Evolutionary conservation across 1,140 invertebrate genomes (phyloP).

Genomic region (Maniola jurtina): DNA sequence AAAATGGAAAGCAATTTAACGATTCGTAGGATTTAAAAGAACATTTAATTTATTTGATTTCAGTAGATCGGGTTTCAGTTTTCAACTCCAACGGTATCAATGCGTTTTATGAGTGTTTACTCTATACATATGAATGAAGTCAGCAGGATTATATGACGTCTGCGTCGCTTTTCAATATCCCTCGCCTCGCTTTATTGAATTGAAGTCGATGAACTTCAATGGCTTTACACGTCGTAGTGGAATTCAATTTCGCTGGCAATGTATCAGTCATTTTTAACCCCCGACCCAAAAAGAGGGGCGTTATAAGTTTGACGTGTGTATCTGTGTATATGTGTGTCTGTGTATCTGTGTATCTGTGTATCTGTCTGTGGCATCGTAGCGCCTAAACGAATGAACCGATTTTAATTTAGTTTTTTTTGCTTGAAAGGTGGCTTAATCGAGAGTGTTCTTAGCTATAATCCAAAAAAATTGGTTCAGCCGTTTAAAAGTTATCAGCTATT

Average conservation of each 20-base stretch:
- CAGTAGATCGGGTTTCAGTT: slow-evolving; percentile 2
- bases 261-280: neutral
- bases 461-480: too few species aligned
- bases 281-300: too few species aligned
- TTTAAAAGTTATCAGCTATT: too few species aligned
- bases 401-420: too few species aligned
- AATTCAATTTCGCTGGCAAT: slow-evolving; percentile 1
- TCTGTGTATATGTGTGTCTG: too few species aligned
- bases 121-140: neutral
- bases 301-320: too few species aligned
- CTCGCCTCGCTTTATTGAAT: slow-evolving; percentile 2
- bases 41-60: slow-evolving; percentile 1
- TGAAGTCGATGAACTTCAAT: slow-evolving; percentile 5
- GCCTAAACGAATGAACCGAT: too few species aligned
- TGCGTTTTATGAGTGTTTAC: slow-evolving; percentile 9
- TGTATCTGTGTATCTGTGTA: too few species aligned
- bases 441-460: too few species aligned
- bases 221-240: neutral
- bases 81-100: neutral
- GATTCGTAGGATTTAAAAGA: neutral
- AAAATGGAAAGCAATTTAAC: neutral
- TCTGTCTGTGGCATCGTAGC: too few species aligned
- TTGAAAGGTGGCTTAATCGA: too few species aligned
- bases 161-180: slow-evolving; percentile 2
- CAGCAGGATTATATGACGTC: slow-evolving; percentile 8